Evolutionary conservation across 1,140 invertebrate species (phyloP).

Genomic region (Brachystomella parvula): DNA sequence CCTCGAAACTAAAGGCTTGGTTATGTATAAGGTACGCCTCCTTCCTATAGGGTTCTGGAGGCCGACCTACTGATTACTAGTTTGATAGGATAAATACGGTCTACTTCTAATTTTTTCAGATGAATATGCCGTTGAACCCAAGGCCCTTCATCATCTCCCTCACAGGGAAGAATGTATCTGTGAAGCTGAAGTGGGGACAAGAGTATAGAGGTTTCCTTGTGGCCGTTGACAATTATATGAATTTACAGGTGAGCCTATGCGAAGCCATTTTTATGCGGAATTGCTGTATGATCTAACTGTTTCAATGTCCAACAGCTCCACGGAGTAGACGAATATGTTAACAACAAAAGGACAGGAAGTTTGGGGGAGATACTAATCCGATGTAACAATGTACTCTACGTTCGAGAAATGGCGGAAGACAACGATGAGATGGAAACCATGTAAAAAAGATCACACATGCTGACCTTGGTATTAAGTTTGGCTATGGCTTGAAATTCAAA

Average conservation of each 20-base stretch:
- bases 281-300: background rate
- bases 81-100: too few relatives aligned
- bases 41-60: too few relatives aligned
- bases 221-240: conserved; percentile 99
- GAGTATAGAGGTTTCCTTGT: conserved; percentile 98
- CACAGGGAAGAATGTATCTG: conserved; percentile 93
- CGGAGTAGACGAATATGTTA: conserved; percentile 96
- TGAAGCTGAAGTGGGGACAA: conserved; percentile 99
- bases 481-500: too few relatives aligned
- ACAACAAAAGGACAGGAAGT: conserved; percentile 82
- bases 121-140: conserved; percentile 87
- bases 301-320: conserved; percentile 58
- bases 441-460: too few relatives aligned
- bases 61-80: too few relatives aligned
- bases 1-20: background rate
- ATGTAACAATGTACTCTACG: conserved; percentile 98
- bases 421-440: conserved; percentile 47
- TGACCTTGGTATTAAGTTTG: too few relatives aligned
- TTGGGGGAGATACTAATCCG: conserved; percentile 94
- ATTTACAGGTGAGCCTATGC: conserved; percentile 73
- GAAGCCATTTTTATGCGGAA: too few relatives aligned
- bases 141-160: conserved; percentile 98
- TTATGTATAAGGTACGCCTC: too few relatives aligned
- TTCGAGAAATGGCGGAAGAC: conserved; percentile 91
- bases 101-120: conserved; percentile 21